Evolutionary conservation across 2,888 invertebrate species (phyloP).

Genomic region (Cephus nigrinus): DNA sequence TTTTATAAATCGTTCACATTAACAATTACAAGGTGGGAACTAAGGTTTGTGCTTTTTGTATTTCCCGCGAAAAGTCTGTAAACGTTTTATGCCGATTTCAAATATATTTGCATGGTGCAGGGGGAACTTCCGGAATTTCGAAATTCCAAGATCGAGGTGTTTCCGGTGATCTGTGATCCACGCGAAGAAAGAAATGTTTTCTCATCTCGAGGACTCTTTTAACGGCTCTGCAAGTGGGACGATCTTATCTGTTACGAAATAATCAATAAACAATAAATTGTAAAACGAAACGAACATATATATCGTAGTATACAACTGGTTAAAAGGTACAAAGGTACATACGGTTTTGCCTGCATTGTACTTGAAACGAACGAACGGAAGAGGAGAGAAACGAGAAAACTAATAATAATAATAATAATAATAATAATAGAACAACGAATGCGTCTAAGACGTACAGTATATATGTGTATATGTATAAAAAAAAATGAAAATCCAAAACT

Average conservation of each 20-base stretch:
- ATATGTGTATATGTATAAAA: conserved; percentile 25
- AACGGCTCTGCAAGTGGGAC: background rate
- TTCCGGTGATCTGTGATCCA: background rate
- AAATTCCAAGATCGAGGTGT: background rate
- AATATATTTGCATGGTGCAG: background rate
- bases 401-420: background rate
- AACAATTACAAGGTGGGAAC: conserved; percentile 8
- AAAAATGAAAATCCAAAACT: conserved; percentile 30
- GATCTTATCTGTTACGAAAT: conserved; percentile 2
- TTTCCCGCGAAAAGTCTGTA: background rate
- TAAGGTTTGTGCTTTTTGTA: background rate
- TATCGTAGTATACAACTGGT: conserved; percentile 15
- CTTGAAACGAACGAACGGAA: conserved; percentile 44
- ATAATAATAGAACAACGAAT: conserved; percentile 25
- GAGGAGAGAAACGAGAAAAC: conserved; percentile 4
- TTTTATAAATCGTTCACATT: background rate
- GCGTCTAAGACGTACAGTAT: conserved; percentile 23
- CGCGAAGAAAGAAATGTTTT: background rate
- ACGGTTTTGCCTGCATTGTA: conserved; percentile 50
- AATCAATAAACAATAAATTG: background rate
- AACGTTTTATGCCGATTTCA: background rate
- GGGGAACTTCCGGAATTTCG: background rate
- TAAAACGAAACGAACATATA: conserved; percentile 7
- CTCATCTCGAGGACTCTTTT: conserved; percentile 19
- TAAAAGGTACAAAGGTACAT: conserved; percentile 47